These are phyloP conservation scores for Andrena minutula DNA, from an alignment of 2,888 invertebrate species.

Conservation along the genomic window DNA sequence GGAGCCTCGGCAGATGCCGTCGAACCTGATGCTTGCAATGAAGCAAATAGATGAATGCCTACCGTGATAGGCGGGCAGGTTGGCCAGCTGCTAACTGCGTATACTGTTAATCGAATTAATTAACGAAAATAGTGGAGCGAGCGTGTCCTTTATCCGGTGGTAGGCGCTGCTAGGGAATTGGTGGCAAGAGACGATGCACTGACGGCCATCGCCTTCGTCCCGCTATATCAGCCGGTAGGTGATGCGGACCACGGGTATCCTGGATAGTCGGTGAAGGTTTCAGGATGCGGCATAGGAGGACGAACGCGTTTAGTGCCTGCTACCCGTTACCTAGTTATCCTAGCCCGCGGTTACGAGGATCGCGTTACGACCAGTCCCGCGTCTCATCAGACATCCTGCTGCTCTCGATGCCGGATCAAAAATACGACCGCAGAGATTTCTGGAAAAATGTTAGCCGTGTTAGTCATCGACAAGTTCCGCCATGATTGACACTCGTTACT, in stretches of 20 bases:
- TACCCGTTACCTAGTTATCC: constrained; percentile 81
- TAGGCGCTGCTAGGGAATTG: neutral
- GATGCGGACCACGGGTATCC: constrained; percentile 45
- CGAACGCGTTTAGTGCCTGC: constrained; percentile 72
- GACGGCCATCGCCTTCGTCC: constrained; percentile 20
- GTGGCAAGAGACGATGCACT: constrained; percentile 1
- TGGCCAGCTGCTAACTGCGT: neutral
- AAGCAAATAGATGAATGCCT: constrained; percentile 15
- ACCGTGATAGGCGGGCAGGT: neutral
- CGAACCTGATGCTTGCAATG: constrained; percentile 17
- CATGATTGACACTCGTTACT: neutral
- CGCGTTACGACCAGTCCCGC: constrained; percentile 76
- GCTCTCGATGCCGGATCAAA: constrained; percentile 59
- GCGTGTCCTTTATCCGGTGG: neutral
- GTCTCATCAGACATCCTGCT: constrained; percentile 73
- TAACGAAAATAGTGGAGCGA: constrained; percentile 33
- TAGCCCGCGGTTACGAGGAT: constrained; percentile 79
- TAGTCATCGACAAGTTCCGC: constrained; percentile 32
- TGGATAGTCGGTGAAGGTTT: constrained; percentile 70
- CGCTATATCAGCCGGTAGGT: constrained; percentile 56
- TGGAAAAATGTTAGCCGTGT: constrained; percentile 42
- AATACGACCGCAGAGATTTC: constrained; percentile 46
- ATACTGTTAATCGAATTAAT: constrained; percentile 46
- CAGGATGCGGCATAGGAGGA: constrained; percentile 64
- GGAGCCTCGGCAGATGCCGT: constrained; percentile 9